Evolutionary conservation across 2,113 vertebrate genomes (phyloP).

Genomic region (Nibea albiflora): DNA sequence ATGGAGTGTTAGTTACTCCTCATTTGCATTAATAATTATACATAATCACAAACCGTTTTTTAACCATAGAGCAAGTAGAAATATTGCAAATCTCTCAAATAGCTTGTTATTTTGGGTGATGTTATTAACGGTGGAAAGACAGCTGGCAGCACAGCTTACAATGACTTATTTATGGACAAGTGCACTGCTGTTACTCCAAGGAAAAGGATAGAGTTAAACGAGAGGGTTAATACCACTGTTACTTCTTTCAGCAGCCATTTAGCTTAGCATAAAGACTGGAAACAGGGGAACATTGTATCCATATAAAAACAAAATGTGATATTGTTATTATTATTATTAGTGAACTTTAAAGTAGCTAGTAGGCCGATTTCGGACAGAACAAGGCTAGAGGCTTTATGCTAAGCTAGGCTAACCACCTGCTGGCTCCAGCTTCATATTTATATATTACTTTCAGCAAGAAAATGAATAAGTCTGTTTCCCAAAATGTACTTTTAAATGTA

Average conservation of each 20-base stretch:
- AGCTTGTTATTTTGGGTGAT: neutral
- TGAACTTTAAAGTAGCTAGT: neutral
- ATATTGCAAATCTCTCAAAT: too few species aligned
- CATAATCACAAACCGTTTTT: neutral
- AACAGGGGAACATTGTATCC: neutral
- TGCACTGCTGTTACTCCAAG: slow-evolving; percentile 4
- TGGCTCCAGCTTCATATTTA: neutral
- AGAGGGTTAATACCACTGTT: neutral
- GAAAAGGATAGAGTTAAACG: neutral
- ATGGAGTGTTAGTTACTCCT: neutral
- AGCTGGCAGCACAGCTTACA: slow-evolving; percentile 31
- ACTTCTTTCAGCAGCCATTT: neutral
- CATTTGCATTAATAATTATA: neutral
- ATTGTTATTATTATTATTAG: neutral
- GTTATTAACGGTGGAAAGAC: slow-evolving; percentile 23
- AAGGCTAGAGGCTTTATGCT: neutral
- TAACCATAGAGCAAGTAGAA: too few species aligned
- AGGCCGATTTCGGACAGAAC: neutral
- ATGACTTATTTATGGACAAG: slow-evolving; percentile 1
- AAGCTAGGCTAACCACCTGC: neutral
- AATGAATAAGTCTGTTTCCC: neutral
- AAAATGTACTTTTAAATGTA: neutral
- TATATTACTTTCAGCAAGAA: neutral
- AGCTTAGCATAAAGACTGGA: slow-evolving; percentile 7
- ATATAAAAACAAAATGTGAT: neutral